Evolutionary conservation across 2,797 vertebrate species (phyloP), one percentile per base, ranked within the genome.

Genomic region (Gobio occitaniae): DNA sequence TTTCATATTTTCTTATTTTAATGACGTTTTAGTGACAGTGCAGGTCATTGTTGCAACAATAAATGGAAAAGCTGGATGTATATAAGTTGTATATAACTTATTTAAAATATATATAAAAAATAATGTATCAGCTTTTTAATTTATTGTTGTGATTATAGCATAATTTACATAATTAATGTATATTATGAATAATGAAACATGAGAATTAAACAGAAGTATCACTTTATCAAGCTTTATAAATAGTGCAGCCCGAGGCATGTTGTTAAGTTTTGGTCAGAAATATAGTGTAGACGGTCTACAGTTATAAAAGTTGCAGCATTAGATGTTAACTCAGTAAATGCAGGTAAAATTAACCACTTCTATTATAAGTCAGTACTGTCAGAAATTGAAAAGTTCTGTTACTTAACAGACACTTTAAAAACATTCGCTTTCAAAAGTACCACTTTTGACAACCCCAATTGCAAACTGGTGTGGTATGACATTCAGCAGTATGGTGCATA

Each of bases 371-470:
- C 29, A 19, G 50, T 8, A 13, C 21, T 69, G 32, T 82, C 52
- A 61, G 38, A 72, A 44, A 72, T 38, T 5, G 48, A 75, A 75
- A 80, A 11, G 32, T 52, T 56, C 12, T 54, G 19, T 69, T 54
- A 69, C 15, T 17, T 32, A 50, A 16, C 3, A 50, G 47, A 29
- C 17, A 59, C 66, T 69, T 44, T 6, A 61, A 32, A 71, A 72
- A 16, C 69, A 82, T 36, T 48, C 9, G 29, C 19, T 74, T 74
- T 82, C 52, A 15, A 71, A 82, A 63, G 10, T 19, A 50, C n/a
- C n/a, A n/a, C n/a, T n/a, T n/a, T n/a, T n/a, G n/a, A n/a, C 19
- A 63, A 12, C 25, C 47, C 16, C 38, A 82, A 63, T 32, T 50
- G 29, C 41, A 72, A 47, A 72, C 41, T 63, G 69, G 38, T 2